These are phyloP conservation scores for Anodontia alba DNA, from an alignment of 2,888 invertebrate species.

Conservation along the genomic window DNA sequence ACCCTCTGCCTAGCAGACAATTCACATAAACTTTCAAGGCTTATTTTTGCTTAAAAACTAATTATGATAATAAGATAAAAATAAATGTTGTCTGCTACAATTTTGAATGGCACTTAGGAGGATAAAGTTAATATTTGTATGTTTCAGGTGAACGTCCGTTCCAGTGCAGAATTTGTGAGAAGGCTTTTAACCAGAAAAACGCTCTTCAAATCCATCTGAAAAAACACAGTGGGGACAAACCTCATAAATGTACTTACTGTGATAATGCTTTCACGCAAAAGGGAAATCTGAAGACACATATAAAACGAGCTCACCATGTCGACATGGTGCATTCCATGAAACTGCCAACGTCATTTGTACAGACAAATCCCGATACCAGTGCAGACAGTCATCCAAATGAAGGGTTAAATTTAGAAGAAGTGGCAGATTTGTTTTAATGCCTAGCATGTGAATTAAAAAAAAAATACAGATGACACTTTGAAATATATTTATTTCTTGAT, in stretches of 20 bases:
- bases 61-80: too few species aligned
- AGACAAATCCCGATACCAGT: too few species aligned
- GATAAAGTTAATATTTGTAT: too few species aligned
- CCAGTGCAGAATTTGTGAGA: constrained; percentile 79
- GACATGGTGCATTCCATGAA: constrained; percentile 82
- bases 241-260: constrained; percentile 84
- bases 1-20: too few species aligned
- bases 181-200: constrained; percentile 85
- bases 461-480: too few species aligned
- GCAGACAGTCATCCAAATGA: constrained; percentile 36
- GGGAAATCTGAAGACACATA: constrained; percentile 84
- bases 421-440: constrained; percentile 46
- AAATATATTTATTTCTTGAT: too few species aligned
- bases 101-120: background rate
- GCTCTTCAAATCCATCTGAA: constrained; percentile 83
- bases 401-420: constrained; percentile 48
- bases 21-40: too few species aligned
- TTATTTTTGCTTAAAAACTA: too few species aligned
- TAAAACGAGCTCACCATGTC: constrained; percentile 82
- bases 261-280: constrained; percentile 82
- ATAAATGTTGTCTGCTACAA: too few species aligned
- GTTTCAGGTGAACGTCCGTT: constrained; percentile 83
- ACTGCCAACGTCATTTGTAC: constrained; percentile 37
- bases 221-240: constrained; percentile 82
- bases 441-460: background rate